Percentiles rank a stretch among this genome's conserved stretches.
phyloP scores from a whole-genome alignment of 2,888 invertebrate genomes.

The Bugulina stolonifera region DNA sequence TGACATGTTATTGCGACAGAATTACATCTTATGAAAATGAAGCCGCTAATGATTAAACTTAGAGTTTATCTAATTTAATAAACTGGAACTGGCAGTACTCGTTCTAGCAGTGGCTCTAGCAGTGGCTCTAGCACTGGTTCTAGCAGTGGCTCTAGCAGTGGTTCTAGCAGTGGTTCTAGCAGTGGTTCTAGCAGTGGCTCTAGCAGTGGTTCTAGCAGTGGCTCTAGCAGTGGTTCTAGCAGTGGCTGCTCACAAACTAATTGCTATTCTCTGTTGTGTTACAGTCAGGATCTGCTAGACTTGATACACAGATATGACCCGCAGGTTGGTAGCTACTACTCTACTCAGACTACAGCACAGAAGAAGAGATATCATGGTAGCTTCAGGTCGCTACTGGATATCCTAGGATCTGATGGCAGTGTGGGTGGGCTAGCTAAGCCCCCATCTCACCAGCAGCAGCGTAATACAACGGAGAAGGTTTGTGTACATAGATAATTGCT shows the following conservation, averaged over 20 bases:
- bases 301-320: constrained; percentile 68
- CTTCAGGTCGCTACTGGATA: constrained; percentile 33
- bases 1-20: too few species aligned
- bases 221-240: too few species aligned
- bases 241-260: too few species aligned
- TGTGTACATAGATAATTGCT: too few species aligned
- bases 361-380: constrained; percentile 65
- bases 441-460: not conserved
- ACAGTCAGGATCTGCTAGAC: constrained; percentile 66
- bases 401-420: not conserved
- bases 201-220: not conserved
- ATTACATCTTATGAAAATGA: too few species aligned
- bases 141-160: not conserved
- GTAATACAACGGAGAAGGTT: not conserved
- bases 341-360: constrained; percentile 77
- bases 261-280: too few species aligned
- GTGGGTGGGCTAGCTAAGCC: not conserved
- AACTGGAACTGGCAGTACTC: not conserved
- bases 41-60: too few species aligned
- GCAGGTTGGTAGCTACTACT: constrained; percentile 77
- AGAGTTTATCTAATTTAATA: too few species aligned
- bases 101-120: not conserved
- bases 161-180: not conserved
- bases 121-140: not conserved
- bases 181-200: not conserved